Percentiles rank a stretch among this genome's conserved stretches.
Evolutionary conservation across 2,888 invertebrate species (phyloP).

Genomic region (Formica aserva): DNA sequence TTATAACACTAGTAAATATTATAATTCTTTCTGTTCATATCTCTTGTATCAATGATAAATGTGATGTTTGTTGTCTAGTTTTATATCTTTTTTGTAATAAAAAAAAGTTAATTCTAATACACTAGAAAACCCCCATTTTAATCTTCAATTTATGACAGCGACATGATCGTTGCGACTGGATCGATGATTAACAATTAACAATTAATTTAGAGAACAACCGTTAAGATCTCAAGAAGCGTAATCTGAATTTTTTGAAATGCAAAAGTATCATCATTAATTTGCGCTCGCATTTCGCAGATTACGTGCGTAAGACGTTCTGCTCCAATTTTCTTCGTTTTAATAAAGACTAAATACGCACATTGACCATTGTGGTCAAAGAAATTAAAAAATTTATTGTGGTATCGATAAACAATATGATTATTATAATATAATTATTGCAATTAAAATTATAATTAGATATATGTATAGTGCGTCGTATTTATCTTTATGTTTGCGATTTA

Average conservation of each 20-base stretch:
- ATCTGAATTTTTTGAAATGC: background rate
- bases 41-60: conserved; percentile 51
- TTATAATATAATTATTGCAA: background rate
- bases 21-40: conserved; percentile 34
- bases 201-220: conserved; percentile 9
- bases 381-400: background rate
- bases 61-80: conserved; percentile 74
- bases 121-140: background rate
- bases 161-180: background rate
- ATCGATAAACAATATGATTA: background rate
- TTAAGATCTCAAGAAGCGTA: background rate
- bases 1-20: conserved; percentile 70
- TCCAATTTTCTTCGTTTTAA: background rate
- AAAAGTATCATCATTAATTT: conserved; percentile 16
- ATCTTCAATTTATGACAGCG: background rate
- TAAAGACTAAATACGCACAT: background rate
- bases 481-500: background rate
- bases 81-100: conserved; percentile 75
- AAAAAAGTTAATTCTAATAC: conserved; percentile 60
- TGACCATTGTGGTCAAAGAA: background rate
- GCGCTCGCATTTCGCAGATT: background rate
- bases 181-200: background rate
- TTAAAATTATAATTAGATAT: conserved; percentile 11
- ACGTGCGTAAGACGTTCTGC: background rate
- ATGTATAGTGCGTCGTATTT: background rate